A percentile compares a stretch with the other conserved stretches of the same genome.
phyloP scores from a whole-genome alignment of 2,797 vertebrate genomes.

The Propithecus deckenii region DNA sequence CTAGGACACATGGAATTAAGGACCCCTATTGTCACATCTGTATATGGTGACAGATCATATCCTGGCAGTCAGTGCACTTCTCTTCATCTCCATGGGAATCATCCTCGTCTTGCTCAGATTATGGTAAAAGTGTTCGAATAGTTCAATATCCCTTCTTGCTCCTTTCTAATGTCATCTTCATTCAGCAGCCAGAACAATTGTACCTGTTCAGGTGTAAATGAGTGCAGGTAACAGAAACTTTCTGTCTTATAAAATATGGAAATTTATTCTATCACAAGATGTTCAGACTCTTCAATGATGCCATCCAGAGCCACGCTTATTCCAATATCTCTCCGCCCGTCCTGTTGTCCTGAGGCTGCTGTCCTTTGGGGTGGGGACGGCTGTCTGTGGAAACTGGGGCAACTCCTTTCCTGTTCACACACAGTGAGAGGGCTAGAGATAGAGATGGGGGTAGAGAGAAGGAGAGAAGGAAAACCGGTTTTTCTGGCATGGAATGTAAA shows the following conservation, averaged over 20 bases:
- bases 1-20: not conserved
- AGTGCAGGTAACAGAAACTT: not conserved
- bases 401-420: not conserved
- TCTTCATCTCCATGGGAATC: not conserved
- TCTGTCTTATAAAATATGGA: not conserved
- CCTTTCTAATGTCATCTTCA: not conserved
- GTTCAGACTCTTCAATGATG: not conserved
- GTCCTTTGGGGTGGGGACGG: not conserved
- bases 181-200: not conserved
- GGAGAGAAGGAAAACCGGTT: not conserved
- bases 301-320: no score
- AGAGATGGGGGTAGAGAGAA: not conserved
- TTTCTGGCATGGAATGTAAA: not conserved
- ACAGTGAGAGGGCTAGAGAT: not conserved
- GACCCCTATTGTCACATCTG: not conserved
- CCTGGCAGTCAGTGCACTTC: not conserved
- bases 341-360: not conserved
- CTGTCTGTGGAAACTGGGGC: no score
- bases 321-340: not conserved
- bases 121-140: not conserved
- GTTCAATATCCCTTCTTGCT: not conserved
- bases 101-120: not conserved
- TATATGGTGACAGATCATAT: no score
- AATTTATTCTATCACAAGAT: not conserved
- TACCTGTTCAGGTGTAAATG: no score